Evolutionary conservation across 2,797 vertebrate species (phyloP), one percentile per base, ranked within the genome.

Genomic region (Limosa lapponica): DNA sequence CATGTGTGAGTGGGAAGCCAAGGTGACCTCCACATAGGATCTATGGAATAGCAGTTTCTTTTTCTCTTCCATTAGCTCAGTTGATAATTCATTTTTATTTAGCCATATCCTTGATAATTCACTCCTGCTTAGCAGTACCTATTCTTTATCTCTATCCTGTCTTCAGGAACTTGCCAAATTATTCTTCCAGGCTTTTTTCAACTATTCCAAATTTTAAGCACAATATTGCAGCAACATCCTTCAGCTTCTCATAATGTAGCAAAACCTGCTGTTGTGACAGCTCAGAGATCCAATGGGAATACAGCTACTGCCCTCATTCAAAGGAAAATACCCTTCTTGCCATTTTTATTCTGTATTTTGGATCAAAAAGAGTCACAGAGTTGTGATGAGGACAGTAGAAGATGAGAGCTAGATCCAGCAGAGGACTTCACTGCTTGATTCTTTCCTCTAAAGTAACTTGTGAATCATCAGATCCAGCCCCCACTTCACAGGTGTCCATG

Each of bases 21-120:
- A 97, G 93, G 95, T 97, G 95, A 97, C 95, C 97, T 94, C 75
- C 85, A 15, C 18, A 2, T 34, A 36, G 85, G 82, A 89, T 93
- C 75, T 75, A 0, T 91, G 90, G 28, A 93, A 52, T 30, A 84
- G 91, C 84, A 90, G 72, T 57, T 92, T 87, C 77, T 79, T 87
- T 90, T 48, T 87, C 74, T 74, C 61, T 92, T 80, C 72, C 67
- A 73, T 94, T 94, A 96, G 54, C 88, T 90, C 61, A 51, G 82
- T 78, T 92, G 90, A 96, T 95, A 95, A 92, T 88, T 93, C 73
- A 81, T 95, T 95, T 96, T 94, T 93, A 96, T 95, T 94, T 91
- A 91, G 65, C 83, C 32, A 7, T 84, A 73, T 82, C 67, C 67
- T 92, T 81, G 82, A 74, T 75, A 95, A 95, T 75, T 95, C 89